Base-by-base conservation (phyloP, 2,888 invertebrate genomes). In the Steinernema hermaphroditum region DNA sequence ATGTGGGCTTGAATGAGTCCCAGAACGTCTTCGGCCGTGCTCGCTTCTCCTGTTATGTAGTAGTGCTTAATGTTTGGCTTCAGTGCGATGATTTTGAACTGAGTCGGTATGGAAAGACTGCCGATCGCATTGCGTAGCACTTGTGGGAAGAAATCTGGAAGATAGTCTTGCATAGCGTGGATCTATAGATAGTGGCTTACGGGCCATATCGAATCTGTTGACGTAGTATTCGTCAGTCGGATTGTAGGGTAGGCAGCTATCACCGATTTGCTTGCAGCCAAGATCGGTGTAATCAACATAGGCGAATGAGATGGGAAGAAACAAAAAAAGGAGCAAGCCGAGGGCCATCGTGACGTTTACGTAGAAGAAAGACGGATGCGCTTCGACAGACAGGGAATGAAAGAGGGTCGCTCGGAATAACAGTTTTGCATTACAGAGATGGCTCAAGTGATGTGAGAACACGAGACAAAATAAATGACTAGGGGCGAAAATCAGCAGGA, bases 181-280 rank as follows among this genome's bases (percentile, higher is more conserved):
- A 54, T 24, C 1, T 16, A 27, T 2, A 9, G 19, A 22, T 2
- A 22, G 46, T 2, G 16, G 19, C 27, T 54, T 27, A 54, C 54
- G 27, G 16, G 27, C 27, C n/a, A 54, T 54, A 27, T 54, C 54
- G 27, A 54, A 54, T 27, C 27, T 54, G 27, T 54, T 54, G 54
- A 4, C 22, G 27, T 54, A 54, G 19, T 54, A 27, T 8, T 54
- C 16, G 24, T 22, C 14, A 6, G 2, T 16, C 2, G 54, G 54
- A 24, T 27, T 54, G 54, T 54, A 54, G 4, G 54, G 54, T 8
- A 54, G n/a, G 27, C 54, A 54, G 22, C 8, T 22, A 27, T 16
- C 54, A 27, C 16, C 54, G 6, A 54, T 24, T 8, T 54, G 6
- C 6, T 24, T 22, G 16, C 54, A 54, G 22, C 54, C 54, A 6